Base-by-base conservation (phyloP, 2,113 vertebrate genomes). In the Tyto alba region DNA sequence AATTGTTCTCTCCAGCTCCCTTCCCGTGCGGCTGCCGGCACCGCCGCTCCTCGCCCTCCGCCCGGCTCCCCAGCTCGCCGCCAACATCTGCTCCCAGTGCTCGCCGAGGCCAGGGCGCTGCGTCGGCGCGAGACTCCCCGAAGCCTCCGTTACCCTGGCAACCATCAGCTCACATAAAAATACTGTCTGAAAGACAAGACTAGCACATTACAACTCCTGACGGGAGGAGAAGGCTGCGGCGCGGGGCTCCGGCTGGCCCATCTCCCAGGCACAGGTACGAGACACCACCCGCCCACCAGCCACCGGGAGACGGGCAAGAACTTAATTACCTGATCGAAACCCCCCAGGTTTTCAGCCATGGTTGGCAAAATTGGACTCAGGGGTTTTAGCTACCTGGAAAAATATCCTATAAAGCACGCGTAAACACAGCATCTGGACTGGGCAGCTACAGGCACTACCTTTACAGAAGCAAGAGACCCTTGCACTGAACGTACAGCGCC, bases 91-190 rank as follows among this genome's bases (percentile, higher is more conserved):
- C 98, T 96, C 72, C 81, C 95, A 80, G 94, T 72, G 95, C 97
- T 95, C 81, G 79, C 79, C 90, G 48, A 19, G 96, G 96, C 97
- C 95, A 87, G 93, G 94, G 85, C 84, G 96, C 97, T 91, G 95
- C 96, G 97, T 90, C 96, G 96, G 97, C 95, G 97, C 75, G 71
- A 98, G 97, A 96, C 98, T 98, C 98, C 98, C 98, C 98, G 98
- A 97, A 98, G 98, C 98, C 98, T 95, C 90, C 86, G 99, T 99
- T 98, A 84, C 99, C 98, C 97, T 98, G 98, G 98, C 98, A 98
- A 99, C 99, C 97, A 96, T 92, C 97, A 97, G 97, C 97, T 98
- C 97, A 77, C 96, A 96, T 95, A 90, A 96, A 98, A 94, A 96
- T 38, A 78, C 91, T 53, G 96, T 89, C 96, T 87, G 94, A 90